Conservation (phyloP, 2,797 vertebrate genomes). For the Rhinoraja longicauda region DNA sequence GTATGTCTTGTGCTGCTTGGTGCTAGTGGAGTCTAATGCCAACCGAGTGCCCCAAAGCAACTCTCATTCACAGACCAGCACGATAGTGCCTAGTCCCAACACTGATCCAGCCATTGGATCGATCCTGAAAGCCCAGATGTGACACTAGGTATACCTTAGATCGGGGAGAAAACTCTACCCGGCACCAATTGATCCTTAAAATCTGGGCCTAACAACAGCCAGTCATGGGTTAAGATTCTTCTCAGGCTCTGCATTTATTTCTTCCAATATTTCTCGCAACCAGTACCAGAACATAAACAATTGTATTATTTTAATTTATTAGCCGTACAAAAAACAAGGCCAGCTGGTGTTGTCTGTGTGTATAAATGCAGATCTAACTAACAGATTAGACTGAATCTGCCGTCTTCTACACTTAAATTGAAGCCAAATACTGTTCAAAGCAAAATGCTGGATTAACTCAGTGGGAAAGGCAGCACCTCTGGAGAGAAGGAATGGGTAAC, state of each 20-base stretch:
- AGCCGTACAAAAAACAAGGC: not conserved
- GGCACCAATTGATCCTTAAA: not conserved
- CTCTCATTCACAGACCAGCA: not conserved
- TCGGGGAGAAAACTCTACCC: not conserved
- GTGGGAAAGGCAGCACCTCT: too few relatives aligned
- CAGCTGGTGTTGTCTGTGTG: not conserved
- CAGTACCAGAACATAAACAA: not conserved
- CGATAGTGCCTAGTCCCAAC: not conserved
- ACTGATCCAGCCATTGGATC: not conserved
- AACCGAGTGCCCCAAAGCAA: not conserved
- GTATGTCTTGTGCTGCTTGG: not conserved
- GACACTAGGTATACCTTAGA: not conserved
- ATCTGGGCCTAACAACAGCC: too few relatives aligned
- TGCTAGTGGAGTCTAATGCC: not conserved
- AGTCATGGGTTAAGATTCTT: not conserved
- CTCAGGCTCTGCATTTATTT: not conserved
- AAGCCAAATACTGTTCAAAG: not conserved
- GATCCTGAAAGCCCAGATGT: not conserved
- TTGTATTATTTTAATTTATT: not conserved
- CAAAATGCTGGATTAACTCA: not conserved
- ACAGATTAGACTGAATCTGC: not conserved
- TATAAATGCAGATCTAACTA: too few relatives aligned
- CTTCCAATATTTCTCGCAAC: not conserved
- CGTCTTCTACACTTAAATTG: not conserved
- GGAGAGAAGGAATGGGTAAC: too few relatives aligned